phyloP scores from a whole-genome alignment of 1,140 invertebrate species.

The Nebria ingens region DNA sequence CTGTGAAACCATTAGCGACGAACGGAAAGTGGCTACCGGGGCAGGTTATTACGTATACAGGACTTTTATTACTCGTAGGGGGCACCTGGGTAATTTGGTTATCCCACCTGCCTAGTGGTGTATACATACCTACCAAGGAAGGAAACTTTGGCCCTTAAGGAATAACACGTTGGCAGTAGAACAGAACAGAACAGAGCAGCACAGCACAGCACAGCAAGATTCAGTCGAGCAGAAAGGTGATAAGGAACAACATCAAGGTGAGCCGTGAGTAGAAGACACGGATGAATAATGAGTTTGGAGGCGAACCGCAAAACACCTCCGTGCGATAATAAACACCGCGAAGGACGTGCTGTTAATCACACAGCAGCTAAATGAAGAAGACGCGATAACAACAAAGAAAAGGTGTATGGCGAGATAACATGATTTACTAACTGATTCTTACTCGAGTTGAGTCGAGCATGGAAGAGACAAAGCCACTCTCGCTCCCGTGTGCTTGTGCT shows the following conservation, averaged over 20 bases:
- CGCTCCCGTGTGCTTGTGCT: no score
- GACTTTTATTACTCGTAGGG: background rate
- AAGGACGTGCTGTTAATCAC: background rate
- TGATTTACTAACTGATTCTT: slow-evolving; percentile 8
- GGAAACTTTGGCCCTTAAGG: background rate
- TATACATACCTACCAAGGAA: background rate
- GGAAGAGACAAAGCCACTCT: no score
- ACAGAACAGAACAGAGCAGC: no score
- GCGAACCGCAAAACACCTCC: slow-evolving; percentile 1
- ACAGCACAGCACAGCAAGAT: no score
- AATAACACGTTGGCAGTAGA: background rate
- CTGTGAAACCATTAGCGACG: background rate
- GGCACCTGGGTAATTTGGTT: background rate
- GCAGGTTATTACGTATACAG: background rate
- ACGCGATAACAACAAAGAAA: slow-evolving; percentile 8
- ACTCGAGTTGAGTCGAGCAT: background rate
- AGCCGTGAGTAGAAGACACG: background rate
- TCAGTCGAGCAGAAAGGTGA: slow-evolving; percentile 14
- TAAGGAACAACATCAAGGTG: slow-evolving; percentile 12
- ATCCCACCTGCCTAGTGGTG: background rate
- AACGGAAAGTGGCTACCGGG: background rate
- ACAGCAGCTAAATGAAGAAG: slow-evolving; percentile 2
- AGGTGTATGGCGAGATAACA: slow-evolving; percentile 1
- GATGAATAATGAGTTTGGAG: slow-evolving; percentile 1
- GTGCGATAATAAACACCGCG: slow-evolving; percentile 1